Percentiles rank a stretch among this genome's conserved stretches.
Evolutionary conservation across 2,888 invertebrate species (phyloP).

Genomic region (Bhutanitis thaidina): DNA sequence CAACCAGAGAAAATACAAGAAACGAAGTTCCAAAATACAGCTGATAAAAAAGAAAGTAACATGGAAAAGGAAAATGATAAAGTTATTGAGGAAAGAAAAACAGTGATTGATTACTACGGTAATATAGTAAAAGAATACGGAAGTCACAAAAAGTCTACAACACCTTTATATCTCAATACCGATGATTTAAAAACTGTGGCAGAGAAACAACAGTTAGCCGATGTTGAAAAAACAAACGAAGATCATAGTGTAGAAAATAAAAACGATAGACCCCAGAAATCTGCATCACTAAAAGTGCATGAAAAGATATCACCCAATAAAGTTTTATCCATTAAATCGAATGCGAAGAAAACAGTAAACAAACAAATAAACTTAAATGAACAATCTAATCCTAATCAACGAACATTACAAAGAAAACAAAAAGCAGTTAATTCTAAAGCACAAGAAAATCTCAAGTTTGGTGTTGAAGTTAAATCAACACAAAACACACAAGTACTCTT

Average conservation of each 20-base stretch:
- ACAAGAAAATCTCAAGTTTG: constrained; percentile 29
- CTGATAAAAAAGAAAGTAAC: constrained; percentile 35
- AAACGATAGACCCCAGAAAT: constrained; percentile 29
- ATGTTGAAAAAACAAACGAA: constrained; percentile 40
- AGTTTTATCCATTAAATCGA: background rate
- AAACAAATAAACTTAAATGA: background rate
- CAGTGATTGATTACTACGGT: constrained; percentile 89
- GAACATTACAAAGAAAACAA: constrained; percentile 26
- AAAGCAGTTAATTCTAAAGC: constrained; percentile 22
- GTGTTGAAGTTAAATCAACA: constrained; percentile 21
- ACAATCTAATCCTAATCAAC: constrained; percentile 1
- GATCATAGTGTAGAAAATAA: constrained; percentile 12
- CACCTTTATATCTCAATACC: constrained; percentile 80
- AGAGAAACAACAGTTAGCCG: constrained; percentile 62
- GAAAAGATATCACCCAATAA: background rate
- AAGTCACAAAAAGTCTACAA: constrained; percentile 63
- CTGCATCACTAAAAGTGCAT: background rate
- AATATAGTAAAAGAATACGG: constrained; percentile 88
- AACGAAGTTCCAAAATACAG: constrained; percentile 24
- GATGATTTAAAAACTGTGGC: constrained; percentile 82
- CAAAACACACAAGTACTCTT: constrained; percentile 53
- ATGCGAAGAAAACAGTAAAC: constrained; percentile 2
- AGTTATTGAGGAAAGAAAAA: constrained; percentile 82
- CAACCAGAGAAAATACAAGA: constrained; percentile 45
- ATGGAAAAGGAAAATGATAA: constrained; percentile 48